A percentile compares a stretch with the other conserved stretches of the same genome.
These are phyloP conservation scores for Zosterops pallidus DNA, from an alignment of 2,113 vertebrate genomes.

Conservation along the genomic window DNA sequence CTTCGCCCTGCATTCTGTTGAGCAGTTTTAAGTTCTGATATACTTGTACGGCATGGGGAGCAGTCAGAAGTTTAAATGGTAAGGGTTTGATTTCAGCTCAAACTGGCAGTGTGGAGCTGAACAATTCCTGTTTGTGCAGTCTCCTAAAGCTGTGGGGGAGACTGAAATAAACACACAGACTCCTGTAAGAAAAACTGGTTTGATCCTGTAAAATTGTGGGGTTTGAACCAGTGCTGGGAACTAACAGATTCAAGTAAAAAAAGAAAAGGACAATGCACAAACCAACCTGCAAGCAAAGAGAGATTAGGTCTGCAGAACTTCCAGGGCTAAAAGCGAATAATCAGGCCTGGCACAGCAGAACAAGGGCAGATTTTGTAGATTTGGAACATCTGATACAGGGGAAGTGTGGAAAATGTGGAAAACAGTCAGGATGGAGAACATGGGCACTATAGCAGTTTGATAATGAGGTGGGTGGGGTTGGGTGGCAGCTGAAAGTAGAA, in stretches of 20 bases:
- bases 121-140: neutral
- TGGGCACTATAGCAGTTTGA: neutral
- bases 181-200: neutral
- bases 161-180: neutral
- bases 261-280: neutral
- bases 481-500: neutral
- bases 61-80: neutral
- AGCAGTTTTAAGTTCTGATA: neutral
- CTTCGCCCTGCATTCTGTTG: neutral
- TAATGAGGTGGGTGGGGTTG: neutral
- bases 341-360: neutral
- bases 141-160: neutral
- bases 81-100: neutral
- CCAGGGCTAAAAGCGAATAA: neutral
- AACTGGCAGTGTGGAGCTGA: neutral
- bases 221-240: neutral
- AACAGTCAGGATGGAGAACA: neutral
- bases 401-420: neutral
- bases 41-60: neutral
- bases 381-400: neutral
- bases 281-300: neutral
- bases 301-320: neutral
- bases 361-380: neutral
- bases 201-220: neutral
- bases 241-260: neutral